Evolutionary conservation across 2,888 invertebrate genomes (phyloP).

Genomic region (Eupsilia transversa): DNA sequence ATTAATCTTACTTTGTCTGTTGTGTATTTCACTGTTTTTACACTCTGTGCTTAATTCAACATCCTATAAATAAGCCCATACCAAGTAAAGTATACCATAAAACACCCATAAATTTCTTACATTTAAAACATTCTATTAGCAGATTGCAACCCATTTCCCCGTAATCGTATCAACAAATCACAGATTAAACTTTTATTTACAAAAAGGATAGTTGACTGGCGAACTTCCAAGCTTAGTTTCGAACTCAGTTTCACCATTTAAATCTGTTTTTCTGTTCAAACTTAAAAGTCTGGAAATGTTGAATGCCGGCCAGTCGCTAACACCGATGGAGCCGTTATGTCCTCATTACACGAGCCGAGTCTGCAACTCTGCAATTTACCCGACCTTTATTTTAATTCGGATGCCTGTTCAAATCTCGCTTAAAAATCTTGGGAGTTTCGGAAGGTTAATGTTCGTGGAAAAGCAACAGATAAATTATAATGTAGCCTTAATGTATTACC

Average conservation of each 20-base stretch:
- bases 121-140: conserved; percentile 54
- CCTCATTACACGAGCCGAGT: conserved; percentile 50
- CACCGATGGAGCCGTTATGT: conserved; percentile 46
- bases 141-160: conserved; percentile 46
- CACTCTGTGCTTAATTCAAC: conserved; percentile 21
- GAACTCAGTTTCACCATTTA: conserved; percentile 65
- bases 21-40: conserved; percentile 2
- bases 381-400: conserved; percentile 60
- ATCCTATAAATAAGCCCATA: conserved; percentile 40
- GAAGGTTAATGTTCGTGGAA: conserved; percentile 51
- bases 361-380: conserved; percentile 50
- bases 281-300: conserved; percentile 58
- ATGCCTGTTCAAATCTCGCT: conserved; percentile 54
- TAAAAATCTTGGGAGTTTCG: conserved; percentile 56
- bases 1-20: conserved; percentile 1
- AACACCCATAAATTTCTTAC: conserved; percentile 45
- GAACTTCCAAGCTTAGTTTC: conserved; percentile 65
- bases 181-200: conserved; percentile 54
- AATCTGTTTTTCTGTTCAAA: conserved; percentile 63
- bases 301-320: conserved; percentile 50
- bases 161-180: conserved; percentile 64
- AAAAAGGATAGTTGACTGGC: conserved; percentile 65
- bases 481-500: conserved; percentile 42
- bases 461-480: conserved; percentile 54
- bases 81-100: conserved; percentile 30